Evolutionary conservation across 1,140 invertebrate genomes (phyloP).

Genomic region (Leptonema lineaticorne): DNA sequence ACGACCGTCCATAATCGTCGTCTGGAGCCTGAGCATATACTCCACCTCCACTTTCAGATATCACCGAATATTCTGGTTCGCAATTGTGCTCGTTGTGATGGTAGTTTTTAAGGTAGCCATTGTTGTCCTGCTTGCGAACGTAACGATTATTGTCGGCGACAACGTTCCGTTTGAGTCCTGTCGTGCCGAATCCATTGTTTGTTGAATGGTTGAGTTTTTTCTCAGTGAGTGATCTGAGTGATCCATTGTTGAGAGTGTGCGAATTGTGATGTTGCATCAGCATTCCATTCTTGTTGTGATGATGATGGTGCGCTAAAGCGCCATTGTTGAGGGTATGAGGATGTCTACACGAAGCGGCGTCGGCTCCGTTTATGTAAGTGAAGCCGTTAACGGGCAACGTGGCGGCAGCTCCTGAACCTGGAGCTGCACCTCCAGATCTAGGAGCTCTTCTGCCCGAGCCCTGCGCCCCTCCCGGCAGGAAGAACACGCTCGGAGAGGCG

Average conservation of each 20-base stretch:
- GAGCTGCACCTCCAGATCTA: slow-evolving; percentile 55
- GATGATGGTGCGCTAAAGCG: slow-evolving; percentile 51
- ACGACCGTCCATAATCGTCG: slow-evolving; percentile 50
- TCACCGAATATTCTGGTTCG: slow-evolving; percentile 56
- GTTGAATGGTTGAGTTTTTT: slow-evolving; percentile 52
- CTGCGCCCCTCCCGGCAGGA: slow-evolving; percentile 58
- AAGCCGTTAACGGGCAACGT: slow-evolving; percentile 72
- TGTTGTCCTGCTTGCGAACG: slow-evolving; percentile 53
- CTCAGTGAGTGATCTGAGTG: slow-evolving; percentile 48
- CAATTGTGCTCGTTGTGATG: slow-evolving; percentile 44
- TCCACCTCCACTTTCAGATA: slow-evolving; percentile 51
- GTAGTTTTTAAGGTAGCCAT: slow-evolving; percentile 51
- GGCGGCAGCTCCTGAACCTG: slow-evolving; percentile 60
- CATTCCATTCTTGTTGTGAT: slow-evolving; percentile 44
- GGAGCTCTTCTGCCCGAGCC: slow-evolving; percentile 57
- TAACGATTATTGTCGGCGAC: slow-evolving; percentile 52
- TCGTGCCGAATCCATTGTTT: slow-evolving; percentile 54
- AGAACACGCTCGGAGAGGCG: slow-evolving; percentile 72
- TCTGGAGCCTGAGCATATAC: slow-evolving; percentile 43
- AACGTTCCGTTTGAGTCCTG: slow-evolving; percentile 54
- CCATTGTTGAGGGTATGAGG: slow-evolving; percentile 56
- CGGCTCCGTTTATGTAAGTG: slow-evolving; percentile 72
- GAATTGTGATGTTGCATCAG: slow-evolving; percentile 22
- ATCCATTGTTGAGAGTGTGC: slow-evolving; percentile 52
- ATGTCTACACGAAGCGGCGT: slow-evolving; percentile 54